These are phyloP conservation scores for Rallus limicola DNA, from an alignment of 2,113 vertebrate genomes.

Conservation along the genomic window DNA sequence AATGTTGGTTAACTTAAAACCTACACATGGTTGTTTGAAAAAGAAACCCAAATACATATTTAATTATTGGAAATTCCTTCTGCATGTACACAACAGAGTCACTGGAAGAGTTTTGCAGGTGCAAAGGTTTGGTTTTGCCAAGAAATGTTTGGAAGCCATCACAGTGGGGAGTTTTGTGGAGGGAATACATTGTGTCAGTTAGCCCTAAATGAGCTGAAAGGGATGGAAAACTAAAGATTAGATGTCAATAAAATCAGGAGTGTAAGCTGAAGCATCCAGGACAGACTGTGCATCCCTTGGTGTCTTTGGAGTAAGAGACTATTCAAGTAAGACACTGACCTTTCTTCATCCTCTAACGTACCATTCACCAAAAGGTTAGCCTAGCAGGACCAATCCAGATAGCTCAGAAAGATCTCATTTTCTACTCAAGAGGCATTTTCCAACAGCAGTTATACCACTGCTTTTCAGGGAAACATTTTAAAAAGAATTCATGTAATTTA, in stretches of 20 bases:
- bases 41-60: background rate
- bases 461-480: background rate
- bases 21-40: background rate
- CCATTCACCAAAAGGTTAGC: background rate
- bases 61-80: background rate
- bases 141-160: background rate
- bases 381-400: background rate
- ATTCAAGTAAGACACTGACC: background rate
- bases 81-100: background rate
- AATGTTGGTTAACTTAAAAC: background rate
- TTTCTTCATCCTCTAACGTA: background rate
- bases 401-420: background rate
- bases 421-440: background rate
- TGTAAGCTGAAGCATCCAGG: background rate
- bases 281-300: background rate
- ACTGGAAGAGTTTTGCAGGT: background rate
- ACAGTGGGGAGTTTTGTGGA: background rate
- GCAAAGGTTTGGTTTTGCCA: background rate
- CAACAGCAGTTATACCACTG: background rate
- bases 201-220: background rate
- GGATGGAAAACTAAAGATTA: background rate
- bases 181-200: accelerated
- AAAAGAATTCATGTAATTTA: background rate
- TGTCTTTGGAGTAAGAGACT: background rate
- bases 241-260: background rate